Percentiles rank a stretch among this genome's conserved stretches.
Conservation (phyloP, 37 sponge, comb jelly and placozoan species). For the Aplysina aerophoba region DNA sequence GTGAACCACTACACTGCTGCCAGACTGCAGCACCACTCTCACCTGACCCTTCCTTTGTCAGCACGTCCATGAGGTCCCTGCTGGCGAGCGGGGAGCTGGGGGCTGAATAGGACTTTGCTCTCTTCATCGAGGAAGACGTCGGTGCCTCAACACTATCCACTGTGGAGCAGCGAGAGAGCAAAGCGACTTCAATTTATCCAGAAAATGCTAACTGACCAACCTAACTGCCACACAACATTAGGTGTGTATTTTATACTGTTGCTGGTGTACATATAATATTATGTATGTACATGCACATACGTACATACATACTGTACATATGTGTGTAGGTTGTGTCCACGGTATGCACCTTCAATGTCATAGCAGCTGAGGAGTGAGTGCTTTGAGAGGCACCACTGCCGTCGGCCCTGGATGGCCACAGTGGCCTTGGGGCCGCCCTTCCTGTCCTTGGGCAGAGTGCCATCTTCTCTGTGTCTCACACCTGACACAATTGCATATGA, state of each 20-base stretch:
- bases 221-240: no score
- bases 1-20: no score
- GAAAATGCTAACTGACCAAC: no score
- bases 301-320: neutral
- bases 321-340: neutral
- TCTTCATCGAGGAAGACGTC: neutral
- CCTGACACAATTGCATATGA: conserved; percentile 10
- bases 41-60: neutral
- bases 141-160: neutral
- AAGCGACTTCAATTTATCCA: no score
- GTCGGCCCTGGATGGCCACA: neutral
- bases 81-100: conserved; percentile 5
- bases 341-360: neutral
- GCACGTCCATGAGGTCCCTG: neutral
- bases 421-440: neutral
- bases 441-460: neutral
- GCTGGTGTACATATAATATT: neutral
- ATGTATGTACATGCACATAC: neutral
- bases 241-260: neutral
- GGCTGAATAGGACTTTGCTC: neutral
- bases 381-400: conserved; percentile 14
- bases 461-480: conserved; percentile 11
- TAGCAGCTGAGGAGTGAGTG: conserved; percentile 27
- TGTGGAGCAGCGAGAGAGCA: neutral
- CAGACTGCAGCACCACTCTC: no score